Base-by-base conservation (phyloP, 2,888 invertebrate genomes). In the Siphlonurus alternatus region DNA sequence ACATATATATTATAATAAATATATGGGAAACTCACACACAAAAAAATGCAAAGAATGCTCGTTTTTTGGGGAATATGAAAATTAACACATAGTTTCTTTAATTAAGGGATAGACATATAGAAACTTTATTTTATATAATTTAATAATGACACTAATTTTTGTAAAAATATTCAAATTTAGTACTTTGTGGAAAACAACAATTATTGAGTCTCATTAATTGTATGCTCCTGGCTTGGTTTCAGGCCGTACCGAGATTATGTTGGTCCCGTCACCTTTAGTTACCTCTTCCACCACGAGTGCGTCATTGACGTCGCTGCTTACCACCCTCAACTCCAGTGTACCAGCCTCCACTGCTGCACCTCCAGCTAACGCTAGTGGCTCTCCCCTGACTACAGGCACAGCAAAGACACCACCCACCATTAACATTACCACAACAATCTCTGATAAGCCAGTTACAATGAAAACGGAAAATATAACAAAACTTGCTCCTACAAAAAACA, bases 381-480 rank as follows among this genome's bases (percentile, higher is more conserved):
- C 69, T 66, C 69, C 71, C 10, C 72, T 71, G 61, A 72, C 72
- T 63, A 71, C 72, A 10, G 70, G 73, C 62, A 72, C 72, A 51
- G 72, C 72, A 19, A 64, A 53, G 65, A 66, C 25, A 67, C 64
- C 38, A 53, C 51, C 22, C 7, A 18, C 56, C 25, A 63, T 61
- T 7, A 25, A 15, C 18, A 19, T n/a, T 56, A n/a, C 22, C 10
- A 22, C 64, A 25, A 62, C 19, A 18, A 62, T 38, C 38, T 10
- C 5, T 10, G 15, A 2, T n/a, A 61, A 2, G 67, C 69, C 23
- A 69, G 70, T 54, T 65, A 67, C 23, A 62, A 67, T 59, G 54
- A 66, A 61, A 3, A 61, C 60, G 23, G 64, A 67, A 15, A 64
- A 61, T 2, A 67, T 69, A 3, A 65, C 25, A 51, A 59, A 62